Percentiles rank a stretch among this genome's conserved stretches.
phyloP scores from a whole-genome alignment of 2,797 vertebrate species.

The Xenopus petersii region DNA sequence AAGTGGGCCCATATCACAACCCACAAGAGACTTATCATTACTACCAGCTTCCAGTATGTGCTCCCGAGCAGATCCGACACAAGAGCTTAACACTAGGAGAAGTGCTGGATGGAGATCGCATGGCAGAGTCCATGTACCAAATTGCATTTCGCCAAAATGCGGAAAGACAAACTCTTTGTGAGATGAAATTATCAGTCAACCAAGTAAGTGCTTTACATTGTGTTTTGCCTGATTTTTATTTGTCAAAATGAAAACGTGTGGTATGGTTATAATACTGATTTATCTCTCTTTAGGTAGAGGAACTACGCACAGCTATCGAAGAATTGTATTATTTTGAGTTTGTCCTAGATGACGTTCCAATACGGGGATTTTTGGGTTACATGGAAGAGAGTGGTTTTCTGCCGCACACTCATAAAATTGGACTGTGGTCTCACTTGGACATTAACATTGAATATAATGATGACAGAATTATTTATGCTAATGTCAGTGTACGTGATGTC shows the following conservation, averaged over 20 bases:
- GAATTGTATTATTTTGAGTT: constrained; percentile 94
- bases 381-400: constrained; percentile 91
- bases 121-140: constrained; percentile 86
- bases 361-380: constrained; percentile 90
- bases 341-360: constrained; percentile 86
- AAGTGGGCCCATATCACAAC: constrained; percentile 93
- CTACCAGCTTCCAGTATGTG: constrained; percentile 88
- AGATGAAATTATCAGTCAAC: constrained; percentile 69
- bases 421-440: constrained; percentile 87
- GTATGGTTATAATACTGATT: neutral
- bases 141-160: constrained; percentile 78
- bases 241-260: too few species aligned
- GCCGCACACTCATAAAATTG: constrained; percentile 91
- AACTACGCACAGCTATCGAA: constrained; percentile 84
- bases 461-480: constrained; percentile 82
- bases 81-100: constrained; percentile 88
- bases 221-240: too few species aligned
- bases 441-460: constrained; percentile 90
- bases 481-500: constrained; percentile 85
- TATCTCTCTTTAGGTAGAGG: constrained; percentile 73
- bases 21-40: constrained; percentile 94
- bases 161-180: constrained; percentile 75
- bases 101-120: constrained; percentile 87
- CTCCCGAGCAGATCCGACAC: constrained; percentile 83
- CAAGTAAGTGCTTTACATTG: constrained; percentile 53